Conservation (phyloP, 2,113 vertebrate species). For the Orientallactaga bullata region DNA sequence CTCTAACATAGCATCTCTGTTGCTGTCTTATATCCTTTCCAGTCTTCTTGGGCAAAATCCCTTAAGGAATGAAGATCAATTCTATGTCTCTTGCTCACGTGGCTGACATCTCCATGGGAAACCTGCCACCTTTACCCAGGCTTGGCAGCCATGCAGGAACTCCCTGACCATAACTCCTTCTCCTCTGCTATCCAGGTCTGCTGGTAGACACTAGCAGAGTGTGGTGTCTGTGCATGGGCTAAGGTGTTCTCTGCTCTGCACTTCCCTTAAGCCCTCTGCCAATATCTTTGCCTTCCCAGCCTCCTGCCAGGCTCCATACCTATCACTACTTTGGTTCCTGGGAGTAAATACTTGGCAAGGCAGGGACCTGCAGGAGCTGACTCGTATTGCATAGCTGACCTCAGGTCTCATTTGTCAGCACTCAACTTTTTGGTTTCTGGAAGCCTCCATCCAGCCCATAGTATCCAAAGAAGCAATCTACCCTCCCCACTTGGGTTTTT, state of each 20-base stretch:
- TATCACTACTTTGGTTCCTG: neutral
- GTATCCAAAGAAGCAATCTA: neutral
- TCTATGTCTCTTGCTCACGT: neutral
- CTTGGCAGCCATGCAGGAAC: neutral
- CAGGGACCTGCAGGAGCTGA: neutral
- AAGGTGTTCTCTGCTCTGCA: neutral
- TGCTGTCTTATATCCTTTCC: neutral
- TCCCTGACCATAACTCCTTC: neutral
- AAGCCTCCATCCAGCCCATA: neutral
- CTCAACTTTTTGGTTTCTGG: neutral
- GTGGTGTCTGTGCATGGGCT: neutral
- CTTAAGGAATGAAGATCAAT: neutral
- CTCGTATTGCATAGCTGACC: neutral
- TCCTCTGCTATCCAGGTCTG: neutral
- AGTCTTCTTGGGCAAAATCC: neutral
- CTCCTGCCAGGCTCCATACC: neutral
- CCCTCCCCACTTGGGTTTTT: neutral
- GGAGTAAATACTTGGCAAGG: neutral
- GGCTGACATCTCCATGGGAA: neutral
- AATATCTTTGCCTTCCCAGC: neutral
- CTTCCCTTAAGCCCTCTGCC: neutral
- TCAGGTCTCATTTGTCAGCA: constrained; percentile 25
- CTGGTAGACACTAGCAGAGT: neutral
- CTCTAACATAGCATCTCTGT: neutral
- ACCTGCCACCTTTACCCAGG: neutral